Conservation (phyloP, 2,888 invertebrate genomes). For the Limulus polyphemus region DNA sequence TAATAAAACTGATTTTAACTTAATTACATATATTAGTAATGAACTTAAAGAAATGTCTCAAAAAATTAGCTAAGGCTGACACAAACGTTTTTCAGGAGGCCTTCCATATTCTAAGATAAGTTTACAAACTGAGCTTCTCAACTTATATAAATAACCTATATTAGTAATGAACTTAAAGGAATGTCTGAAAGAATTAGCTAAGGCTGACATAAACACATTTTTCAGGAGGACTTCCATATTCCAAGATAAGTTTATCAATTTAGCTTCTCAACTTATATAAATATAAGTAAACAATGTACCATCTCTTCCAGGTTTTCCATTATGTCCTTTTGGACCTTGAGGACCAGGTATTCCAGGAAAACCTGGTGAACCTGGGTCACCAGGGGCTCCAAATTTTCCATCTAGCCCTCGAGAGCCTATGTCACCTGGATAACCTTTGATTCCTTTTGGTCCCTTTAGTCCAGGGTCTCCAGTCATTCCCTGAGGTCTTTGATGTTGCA, state of each 20-base stretch:
- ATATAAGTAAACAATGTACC: constrained; percentile 22
- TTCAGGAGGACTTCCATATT: background rate
- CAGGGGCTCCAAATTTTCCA: constrained; percentile 29
- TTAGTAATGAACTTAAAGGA: too few species aligned
- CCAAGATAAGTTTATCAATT: constrained; percentile 4
- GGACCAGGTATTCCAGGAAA: constrained; percentile 51
- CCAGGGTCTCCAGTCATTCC: constrained; percentile 19
- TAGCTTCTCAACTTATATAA: too few species aligned
- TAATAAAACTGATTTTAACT: too few species aligned
- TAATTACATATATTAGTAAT: too few species aligned
- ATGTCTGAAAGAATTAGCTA: too few species aligned
- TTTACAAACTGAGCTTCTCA: too few species aligned
- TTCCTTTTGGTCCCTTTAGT: constrained; percentile 28
- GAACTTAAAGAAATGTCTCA: too few species aligned
- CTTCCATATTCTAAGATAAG: constrained; percentile 9
- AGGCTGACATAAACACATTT: too few species aligned
- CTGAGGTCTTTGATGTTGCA: constrained; percentile 1
- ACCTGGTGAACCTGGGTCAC: constrained; percentile 41
- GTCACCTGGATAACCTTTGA: constrained; percentile 42
- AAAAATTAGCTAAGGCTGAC: too few species aligned
- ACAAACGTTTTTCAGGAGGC: too few species aligned
- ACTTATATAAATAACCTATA: too few species aligned
- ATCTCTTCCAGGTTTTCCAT: constrained; percentile 27
- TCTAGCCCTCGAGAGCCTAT: constrained; percentile 37
- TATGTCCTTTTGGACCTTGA: constrained; percentile 22